Conservation (phyloP, 2,113 vertebrate species). For the Leucoraja erinaceus region DNA sequence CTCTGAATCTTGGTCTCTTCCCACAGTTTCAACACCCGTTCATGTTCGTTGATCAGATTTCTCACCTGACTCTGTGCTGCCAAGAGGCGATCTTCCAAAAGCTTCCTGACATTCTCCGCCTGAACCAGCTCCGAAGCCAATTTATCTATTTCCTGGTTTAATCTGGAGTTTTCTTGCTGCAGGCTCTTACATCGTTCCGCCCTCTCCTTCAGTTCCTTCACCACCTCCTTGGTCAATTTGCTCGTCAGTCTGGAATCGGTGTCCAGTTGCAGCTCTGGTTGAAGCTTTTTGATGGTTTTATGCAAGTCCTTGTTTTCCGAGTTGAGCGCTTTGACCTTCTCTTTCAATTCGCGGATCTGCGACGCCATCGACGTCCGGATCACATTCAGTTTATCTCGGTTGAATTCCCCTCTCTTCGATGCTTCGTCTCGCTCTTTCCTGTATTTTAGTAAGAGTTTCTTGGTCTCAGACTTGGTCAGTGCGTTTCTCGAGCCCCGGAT, state of each 20-base stretch:
- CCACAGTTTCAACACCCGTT: conserved; percentile 61
- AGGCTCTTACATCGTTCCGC: conserved; percentile 56
- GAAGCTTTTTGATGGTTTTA: conserved; percentile 59
- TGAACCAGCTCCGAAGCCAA: conserved; percentile 59
- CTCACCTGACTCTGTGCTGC: conserved; percentile 62
- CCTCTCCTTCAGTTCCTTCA: conserved; percentile 60
- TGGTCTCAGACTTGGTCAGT: conserved; percentile 58
- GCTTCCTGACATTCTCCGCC: conserved; percentile 57
- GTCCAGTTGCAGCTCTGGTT: conserved; percentile 62
- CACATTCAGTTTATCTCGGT: conserved; percentile 59
- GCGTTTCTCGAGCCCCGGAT: not conserved
- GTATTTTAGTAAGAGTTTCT: conserved; percentile 64
- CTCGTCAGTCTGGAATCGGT: conserved; percentile 58
- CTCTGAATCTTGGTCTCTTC: conserved; percentile 61
- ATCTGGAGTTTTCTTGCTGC: conserved; percentile 56
- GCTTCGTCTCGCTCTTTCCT: conserved; percentile 66
- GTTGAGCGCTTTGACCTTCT: conserved; percentile 58
- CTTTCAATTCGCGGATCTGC: conserved; percentile 55
- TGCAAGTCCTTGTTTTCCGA: conserved; percentile 61
- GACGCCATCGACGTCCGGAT: conserved; percentile 55
- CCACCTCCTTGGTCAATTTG: conserved; percentile 60
- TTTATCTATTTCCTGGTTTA: conserved; percentile 57
- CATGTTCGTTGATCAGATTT: conserved; percentile 65
- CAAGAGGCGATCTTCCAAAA: conserved; percentile 60
- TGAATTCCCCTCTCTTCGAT: conserved; percentile 53